A percentile compares a stretch with the other conserved stretches of the same genome.
phyloP scores from a whole-genome alignment of 2,888 invertebrate species.

The Platypus cylindrus region DNA sequence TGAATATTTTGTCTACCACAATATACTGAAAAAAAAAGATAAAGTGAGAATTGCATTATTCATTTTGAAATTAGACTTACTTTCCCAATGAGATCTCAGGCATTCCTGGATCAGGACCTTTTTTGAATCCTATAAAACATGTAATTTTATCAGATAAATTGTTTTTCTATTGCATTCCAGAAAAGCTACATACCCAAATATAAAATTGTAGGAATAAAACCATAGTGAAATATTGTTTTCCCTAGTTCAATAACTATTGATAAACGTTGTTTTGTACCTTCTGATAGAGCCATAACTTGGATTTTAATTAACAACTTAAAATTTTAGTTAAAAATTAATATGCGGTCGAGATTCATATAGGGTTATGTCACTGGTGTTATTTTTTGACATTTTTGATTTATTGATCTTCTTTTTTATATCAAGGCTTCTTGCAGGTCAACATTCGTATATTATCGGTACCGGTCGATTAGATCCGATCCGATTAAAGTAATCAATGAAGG shows the following conservation, averaged over 20 bases:
- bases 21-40: not conserved
- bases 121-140: constrained; percentile 44
- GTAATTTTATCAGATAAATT: too few relatives aligned
- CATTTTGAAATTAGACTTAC: constrained; percentile 35
- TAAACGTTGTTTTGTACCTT: constrained; percentile 47
- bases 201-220: constrained; percentile 54
- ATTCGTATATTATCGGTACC: constrained; percentile 8
- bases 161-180: not conserved
- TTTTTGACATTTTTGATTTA: too few relatives aligned
- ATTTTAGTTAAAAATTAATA: not conserved
- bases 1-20: too few relatives aligned
- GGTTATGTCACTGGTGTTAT: not conserved
- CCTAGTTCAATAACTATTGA: constrained; percentile 44
- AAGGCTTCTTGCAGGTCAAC: too few relatives aligned
- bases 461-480: constrained; percentile 15
- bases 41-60: too few relatives aligned
- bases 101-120: constrained; percentile 57
- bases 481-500: constrained; percentile 25
- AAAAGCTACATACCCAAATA: constrained; percentile 45
- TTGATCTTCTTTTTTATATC: too few relatives aligned
- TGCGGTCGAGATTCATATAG: not conserved
- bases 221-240: constrained; percentile 54
- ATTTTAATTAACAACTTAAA: too few relatives aligned
- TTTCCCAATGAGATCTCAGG: constrained; percentile 45
- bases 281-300: constrained; percentile 38